Evolutionary conservation across 2,797 vertebrate genomes (phyloP).

Genomic region (Premnoplex brunnescens): DNA sequence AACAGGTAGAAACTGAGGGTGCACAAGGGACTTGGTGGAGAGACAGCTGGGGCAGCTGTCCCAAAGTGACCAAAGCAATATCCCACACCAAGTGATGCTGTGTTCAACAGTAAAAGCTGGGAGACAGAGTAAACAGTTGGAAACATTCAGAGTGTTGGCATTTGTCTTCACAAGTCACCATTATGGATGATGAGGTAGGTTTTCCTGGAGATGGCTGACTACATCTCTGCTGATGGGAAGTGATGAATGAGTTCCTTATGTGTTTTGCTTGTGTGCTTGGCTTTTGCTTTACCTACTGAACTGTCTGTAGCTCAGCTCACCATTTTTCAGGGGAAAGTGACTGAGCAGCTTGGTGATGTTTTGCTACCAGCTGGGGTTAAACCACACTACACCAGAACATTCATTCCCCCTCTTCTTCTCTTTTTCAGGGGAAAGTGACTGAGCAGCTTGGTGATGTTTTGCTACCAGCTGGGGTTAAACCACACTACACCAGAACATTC

Average conservation of each 20-base stretch:
- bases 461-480: neutral
- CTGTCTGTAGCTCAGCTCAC: neutral
- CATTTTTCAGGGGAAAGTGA: neutral
- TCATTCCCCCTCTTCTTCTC: neutral
- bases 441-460: neutral
- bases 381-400: neutral
- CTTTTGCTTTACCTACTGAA: neutral
- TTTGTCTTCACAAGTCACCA: neutral
- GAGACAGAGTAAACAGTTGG: neutral
- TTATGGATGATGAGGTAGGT: accelerated
- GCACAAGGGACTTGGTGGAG: neutral
- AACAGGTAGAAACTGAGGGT: neutral
- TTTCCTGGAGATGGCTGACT: neutral
- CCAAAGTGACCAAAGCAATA: neutral
- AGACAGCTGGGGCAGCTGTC: neutral
- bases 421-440: neutral
- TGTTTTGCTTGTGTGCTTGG: neutral
- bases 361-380: neutral
- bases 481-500: neutral
- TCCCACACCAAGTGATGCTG: accelerated
- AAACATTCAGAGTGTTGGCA: accelerated
- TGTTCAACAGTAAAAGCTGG: neutral
- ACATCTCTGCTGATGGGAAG: neutral
- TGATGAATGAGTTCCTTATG: neutral
- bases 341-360: neutral